Evolutionary conservation across 2,113 vertebrate species (phyloP).

Genomic region (Psilopsiagon aymara): DNA sequence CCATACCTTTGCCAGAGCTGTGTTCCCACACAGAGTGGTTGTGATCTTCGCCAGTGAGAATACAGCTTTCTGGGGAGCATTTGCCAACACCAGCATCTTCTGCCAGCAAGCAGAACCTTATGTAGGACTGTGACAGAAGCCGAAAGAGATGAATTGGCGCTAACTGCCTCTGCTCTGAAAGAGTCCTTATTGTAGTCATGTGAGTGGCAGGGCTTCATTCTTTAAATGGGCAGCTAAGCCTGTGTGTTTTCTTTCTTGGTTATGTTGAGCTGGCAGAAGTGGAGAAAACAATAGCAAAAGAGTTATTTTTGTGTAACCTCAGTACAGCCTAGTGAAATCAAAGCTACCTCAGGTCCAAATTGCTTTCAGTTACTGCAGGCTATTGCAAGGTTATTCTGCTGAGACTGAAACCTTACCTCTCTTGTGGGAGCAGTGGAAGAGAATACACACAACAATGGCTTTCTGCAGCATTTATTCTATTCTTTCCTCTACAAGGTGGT

Average conservation of each 20-base stretch:
- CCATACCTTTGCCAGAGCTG: neutral
- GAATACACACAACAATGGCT: neutral
- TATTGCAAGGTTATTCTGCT: neutral
- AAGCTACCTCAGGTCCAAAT: neutral
- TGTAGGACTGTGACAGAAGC: neutral
- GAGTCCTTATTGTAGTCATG: neutral
- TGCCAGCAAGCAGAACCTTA: neutral
- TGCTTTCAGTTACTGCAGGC: neutral
- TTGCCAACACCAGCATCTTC: neutral
- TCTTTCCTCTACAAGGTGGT: neutral
- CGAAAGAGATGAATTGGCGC: neutral
- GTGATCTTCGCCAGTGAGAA: neutral
- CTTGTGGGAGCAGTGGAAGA: neutral
- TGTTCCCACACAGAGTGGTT: accelerated
- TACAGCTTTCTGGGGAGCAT: neutral
- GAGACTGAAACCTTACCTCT: neutral
- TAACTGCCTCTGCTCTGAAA: neutral
- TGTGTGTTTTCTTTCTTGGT: neutral
- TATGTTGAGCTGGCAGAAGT: neutral
- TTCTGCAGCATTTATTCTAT: neutral
- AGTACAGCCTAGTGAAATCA: neutral
- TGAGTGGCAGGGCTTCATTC: neutral
- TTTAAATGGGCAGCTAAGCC: neutral
- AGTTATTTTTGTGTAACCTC: neutral
- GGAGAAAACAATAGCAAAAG: neutral